Evolutionary conservation across 2,113 vertebrate species (phyloP).

Genomic region (Craseonycteris thonglongyai): DNA sequence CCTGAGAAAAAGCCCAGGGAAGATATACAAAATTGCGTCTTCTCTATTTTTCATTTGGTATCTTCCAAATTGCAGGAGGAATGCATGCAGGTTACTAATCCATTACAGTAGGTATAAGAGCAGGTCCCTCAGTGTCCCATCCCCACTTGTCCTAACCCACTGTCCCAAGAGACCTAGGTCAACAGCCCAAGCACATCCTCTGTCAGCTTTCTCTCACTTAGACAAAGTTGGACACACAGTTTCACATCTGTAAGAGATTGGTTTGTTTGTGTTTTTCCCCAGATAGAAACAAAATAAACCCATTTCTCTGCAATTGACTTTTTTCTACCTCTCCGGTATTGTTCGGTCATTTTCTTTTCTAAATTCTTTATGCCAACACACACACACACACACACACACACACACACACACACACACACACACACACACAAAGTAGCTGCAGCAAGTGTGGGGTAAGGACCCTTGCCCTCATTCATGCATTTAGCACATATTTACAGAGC

Average conservation of each 20-base stretch:
- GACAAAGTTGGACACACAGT: neutral
- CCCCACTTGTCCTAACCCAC: too few relatives aligned
- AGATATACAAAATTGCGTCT: neutral
- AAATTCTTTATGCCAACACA: neutral
- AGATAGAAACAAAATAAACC: neutral
- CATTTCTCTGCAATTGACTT: neutral
- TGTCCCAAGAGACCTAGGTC: neutral
- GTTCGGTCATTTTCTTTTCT: neutral
- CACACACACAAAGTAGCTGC: neutral
- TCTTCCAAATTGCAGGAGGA: neutral
- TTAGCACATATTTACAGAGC: neutral
- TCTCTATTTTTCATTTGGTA: neutral
- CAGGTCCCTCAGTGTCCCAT: accelerated
- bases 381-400: neutral
- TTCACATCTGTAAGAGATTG: neutral
- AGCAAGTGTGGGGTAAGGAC: neutral
- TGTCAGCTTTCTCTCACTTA: neutral
- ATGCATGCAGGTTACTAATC: too few relatives aligned
- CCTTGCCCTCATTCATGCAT: neutral
- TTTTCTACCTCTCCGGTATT: neutral
- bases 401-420: neutral
- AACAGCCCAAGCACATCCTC: too few relatives aligned
- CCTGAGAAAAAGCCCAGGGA: neutral
- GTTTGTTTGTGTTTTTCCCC: neutral
- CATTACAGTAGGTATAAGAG: neutral